Conservation (phyloP, 92 coral and sea anemone species). For the Bergia sp. region DNA sequence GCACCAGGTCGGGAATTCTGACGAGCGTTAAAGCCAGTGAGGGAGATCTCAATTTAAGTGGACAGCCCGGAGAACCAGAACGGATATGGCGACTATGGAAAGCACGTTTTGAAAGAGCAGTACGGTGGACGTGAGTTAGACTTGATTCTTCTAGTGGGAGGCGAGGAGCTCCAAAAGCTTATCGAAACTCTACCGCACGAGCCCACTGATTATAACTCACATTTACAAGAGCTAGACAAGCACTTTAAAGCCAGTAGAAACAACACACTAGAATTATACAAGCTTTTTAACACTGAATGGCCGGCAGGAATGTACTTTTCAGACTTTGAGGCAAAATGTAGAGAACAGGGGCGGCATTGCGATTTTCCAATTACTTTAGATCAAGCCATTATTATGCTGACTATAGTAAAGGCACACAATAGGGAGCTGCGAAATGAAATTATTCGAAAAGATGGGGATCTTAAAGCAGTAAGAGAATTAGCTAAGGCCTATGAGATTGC, state of each 20-base stretch:
- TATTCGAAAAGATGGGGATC: constrained; percentile 52
- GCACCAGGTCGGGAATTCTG: constrained; percentile 36
- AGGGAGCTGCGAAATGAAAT: constrained; percentile 53
- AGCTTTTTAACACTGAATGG: constrained; percentile 52
- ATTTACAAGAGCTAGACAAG: constrained; percentile 23
- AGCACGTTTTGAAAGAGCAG: constrained; percentile 46
- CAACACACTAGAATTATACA: constrained; percentile 46
- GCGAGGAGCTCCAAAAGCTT: constrained; percentile 43
- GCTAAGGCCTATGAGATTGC: constrained; percentile 53
- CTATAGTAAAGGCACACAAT: constrained; percentile 52
- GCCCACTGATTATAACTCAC: constrained; percentile 39
- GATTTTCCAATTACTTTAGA: constrained; percentile 30
- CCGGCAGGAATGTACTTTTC: constrained; percentile 38
- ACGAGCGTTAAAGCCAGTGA: constrained; percentile 33
- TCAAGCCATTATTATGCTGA: constrained; percentile 38
- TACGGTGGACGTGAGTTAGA: constrained; percentile 56
- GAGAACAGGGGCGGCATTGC: constrained; percentile 35
- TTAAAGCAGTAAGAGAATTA: constrained; percentile 48
- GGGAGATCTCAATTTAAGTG: constrained; percentile 35
- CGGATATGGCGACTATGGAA: constrained; percentile 48
- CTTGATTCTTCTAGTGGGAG: constrained; percentile 50
- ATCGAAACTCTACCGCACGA: constrained; percentile 46
- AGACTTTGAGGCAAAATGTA: constrained; percentile 33
- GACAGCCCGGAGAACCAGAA: constrained; percentile 51
- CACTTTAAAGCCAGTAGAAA: constrained; percentile 40